Percentiles rank a stretch among this genome's conserved stretches.
phyloP scores from a whole-genome alignment of 2,797 vertebrate genomes.

The Diglossa cyanea region DNA sequence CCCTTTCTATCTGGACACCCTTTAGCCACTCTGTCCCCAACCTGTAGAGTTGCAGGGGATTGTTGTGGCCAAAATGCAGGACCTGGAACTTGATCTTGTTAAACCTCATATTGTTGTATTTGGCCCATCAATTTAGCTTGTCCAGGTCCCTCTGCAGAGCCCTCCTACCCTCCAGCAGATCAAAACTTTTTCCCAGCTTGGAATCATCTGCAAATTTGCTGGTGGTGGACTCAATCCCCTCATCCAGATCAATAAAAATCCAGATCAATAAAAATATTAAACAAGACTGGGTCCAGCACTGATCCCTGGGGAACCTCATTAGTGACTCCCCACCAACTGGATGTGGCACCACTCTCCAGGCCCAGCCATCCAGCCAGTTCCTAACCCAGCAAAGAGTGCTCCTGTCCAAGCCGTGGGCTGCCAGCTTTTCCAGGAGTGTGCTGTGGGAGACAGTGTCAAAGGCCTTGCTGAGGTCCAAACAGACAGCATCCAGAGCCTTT shows the following conservation, averaged over 20 bases:
- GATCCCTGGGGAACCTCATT: neutral
- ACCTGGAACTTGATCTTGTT: neutral
- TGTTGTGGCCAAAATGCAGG: neutral
- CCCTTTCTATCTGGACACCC: neutral
- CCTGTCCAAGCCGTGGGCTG: neutral
- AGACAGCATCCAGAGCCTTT: neutral
- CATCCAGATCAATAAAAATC: too few species aligned
- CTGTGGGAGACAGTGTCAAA: neutral
- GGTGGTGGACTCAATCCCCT: neutral
- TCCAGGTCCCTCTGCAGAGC: neutral
- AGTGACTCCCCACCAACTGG: neutral
- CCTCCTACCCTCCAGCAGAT: neutral
- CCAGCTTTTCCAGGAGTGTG: neutral
- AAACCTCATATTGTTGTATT: neutral
- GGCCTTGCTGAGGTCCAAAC: neutral
- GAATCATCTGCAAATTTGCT: neutral
- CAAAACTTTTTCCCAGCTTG: neutral
- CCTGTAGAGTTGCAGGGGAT: neutral
- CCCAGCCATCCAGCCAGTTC: accelerated
- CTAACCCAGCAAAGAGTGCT: too few species aligned
- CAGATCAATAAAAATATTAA: neutral
- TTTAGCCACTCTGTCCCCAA: neutral
- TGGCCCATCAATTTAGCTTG: neutral
- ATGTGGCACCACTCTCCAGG: neutral
- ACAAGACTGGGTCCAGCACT: too few species aligned